A percentile compares a stretch with the other conserved stretches of the same genome.
Conservation (phyloP, 1,140 invertebrate genomes). For the Magallana ariakensis region DNA sequence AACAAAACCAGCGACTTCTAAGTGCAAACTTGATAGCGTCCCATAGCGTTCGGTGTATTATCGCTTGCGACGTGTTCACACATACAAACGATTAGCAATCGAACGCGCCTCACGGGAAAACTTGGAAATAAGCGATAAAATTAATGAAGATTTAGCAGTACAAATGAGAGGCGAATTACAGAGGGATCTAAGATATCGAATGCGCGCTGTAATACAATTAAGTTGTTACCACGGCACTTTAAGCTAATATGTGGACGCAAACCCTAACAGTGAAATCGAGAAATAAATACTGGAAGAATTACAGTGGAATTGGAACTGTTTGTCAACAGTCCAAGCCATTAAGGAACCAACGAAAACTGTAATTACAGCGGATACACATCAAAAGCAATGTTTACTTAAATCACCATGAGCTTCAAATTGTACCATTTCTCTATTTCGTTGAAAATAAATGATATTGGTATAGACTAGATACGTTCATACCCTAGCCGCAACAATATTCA, state of each 20-base stretch:
- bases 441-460: neutral
- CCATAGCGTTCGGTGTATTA: neutral
- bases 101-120: constrained; percentile 5
- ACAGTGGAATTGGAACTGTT: neutral
- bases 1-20: neutral
- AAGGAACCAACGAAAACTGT: neutral
- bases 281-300: constrained; percentile 17
- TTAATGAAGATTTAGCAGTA: constrained; percentile 32
- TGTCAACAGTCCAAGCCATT: constrained; percentile 2
- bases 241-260: neutral
- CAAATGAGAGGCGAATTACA: constrained; percentile 18
- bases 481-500: no score
- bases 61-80: neutral
- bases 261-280: neutral
- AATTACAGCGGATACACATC: neutral
- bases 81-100: constrained; percentile 1
- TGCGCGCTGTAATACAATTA: constrained; percentile 10
- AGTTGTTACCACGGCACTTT: neutral
- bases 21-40: neutral
- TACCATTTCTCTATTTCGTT: neutral
- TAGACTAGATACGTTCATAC: neutral
- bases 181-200: constrained; percentile 16
- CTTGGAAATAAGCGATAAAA: constrained; percentile 5
- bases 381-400: neutral
- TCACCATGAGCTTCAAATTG: neutral